Evolutionary conservation across 2,797 vertebrate species (phyloP).

Genomic region (Podarcis lilfordi): DNA sequence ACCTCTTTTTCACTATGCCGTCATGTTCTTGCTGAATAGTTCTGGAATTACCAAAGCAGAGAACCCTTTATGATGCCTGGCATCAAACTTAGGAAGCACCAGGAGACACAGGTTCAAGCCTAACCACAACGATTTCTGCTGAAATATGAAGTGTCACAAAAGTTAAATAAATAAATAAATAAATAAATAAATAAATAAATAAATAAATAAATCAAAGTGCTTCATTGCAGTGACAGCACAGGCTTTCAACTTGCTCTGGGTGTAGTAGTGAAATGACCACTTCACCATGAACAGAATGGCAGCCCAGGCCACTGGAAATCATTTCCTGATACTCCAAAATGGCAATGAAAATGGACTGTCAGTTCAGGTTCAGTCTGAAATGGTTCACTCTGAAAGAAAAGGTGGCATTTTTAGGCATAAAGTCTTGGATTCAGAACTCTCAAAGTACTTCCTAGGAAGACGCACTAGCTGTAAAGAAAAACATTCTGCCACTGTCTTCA

Average conservation of each 20-base stretch:
- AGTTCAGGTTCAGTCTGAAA: background rate
- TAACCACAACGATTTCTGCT: background rate
- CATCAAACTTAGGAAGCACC: background rate
- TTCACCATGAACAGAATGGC: background rate
- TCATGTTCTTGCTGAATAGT: slow-evolving; percentile 17
- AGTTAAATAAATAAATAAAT: no score
- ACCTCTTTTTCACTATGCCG: background rate
- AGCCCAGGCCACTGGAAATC: background rate
- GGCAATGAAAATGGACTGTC: background rate
- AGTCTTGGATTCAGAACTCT: background rate
- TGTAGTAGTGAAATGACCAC: background rate
- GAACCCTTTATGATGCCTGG: background rate
- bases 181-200: background rate
- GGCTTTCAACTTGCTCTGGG: background rate
- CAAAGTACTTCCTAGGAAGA: background rate
- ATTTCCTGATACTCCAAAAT: background rate
- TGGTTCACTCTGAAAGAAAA: background rate
- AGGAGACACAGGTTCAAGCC: background rate
- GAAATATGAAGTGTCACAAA: no score
- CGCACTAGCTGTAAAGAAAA: background rate
- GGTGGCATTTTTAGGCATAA: background rate
- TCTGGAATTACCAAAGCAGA: background rate
- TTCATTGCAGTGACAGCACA: background rate
- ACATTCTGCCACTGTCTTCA: background rate
- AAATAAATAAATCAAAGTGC: background rate